Percentiles rank a stretch among this genome's conserved stretches.
These are phyloP conservation scores for Semicossyphus pulcher DNA, from an alignment of 2,113 vertebrate genomes.

Conservation along the genomic window DNA sequence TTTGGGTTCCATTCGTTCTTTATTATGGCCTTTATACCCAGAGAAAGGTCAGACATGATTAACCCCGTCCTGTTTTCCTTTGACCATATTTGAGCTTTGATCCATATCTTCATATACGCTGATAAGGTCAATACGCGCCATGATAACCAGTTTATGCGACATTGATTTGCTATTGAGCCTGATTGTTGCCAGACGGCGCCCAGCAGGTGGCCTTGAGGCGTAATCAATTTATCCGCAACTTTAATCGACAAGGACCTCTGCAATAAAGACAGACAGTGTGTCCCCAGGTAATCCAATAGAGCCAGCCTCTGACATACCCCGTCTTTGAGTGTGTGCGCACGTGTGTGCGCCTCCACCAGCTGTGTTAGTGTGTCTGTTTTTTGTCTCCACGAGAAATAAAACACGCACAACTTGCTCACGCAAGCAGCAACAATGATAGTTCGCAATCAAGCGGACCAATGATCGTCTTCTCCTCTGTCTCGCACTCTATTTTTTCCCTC, in stretches of 20 bases:
- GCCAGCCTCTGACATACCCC: conserved; percentile 37
- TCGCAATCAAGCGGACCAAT: background rate
- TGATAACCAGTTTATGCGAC: conserved; percentile 74
- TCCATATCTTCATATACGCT: conserved; percentile 51
- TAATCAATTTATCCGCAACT: conserved; percentile 81
- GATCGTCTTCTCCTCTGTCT: background rate
- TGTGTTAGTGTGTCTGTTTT: conserved; percentile 21
- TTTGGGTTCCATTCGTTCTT: conserved; percentile 5
- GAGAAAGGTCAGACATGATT: conserved; percentile 21
- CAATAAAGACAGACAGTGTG: conserved; percentile 76
- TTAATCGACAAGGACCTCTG: conserved; percentile 78
- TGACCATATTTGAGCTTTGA: conserved; percentile 36
- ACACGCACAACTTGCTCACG: background rate
- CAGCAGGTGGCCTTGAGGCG: conserved; percentile 77
- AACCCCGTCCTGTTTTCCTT: conserved; percentile 22
- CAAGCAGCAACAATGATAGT: background rate
- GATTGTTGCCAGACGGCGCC: conserved; percentile 77
- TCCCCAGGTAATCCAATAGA: conserved; percentile 78
- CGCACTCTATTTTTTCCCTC: conserved; percentile 20
- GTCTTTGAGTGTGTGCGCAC: conserved; percentile 9
- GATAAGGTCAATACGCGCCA: conserved; percentile 70
- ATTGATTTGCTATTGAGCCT: conserved; percentile 77
- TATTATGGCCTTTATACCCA: conserved; percentile 10
- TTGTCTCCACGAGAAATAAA: no score
- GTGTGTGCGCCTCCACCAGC: background rate